Base-by-base conservation (phyloP, 2,113 vertebrate species). In the Channa argus region DNA sequence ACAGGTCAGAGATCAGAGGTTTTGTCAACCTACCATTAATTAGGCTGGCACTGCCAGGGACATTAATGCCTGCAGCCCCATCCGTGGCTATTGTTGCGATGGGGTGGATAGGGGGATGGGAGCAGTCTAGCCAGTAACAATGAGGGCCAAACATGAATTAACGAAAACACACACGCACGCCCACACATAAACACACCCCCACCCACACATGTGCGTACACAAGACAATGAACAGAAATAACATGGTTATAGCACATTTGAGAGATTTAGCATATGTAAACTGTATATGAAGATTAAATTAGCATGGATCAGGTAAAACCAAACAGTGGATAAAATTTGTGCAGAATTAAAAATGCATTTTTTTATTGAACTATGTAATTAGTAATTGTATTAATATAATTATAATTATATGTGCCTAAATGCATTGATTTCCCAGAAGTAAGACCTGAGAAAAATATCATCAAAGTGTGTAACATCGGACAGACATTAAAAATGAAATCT, bases 1-100 rank as follows among this genome's bases (percentile, higher is more conserved):
- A 87, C 43, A 80, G 72, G 71, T 89, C 77, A 79, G 88, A 88
- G 89, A 93, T 92, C 88, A 84, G 88, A 87, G 89, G 92, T 92
- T 86, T 85, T 88, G 79, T 95, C 95, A 94, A 99, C 98, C 91
- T 99, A 99, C 98, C 98, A 98, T 99, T 99, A 96, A 98, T 97
- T 95, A 99, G 96, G 96, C 94, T 96, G 96, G 96, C 92, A 95
- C 95, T 96, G 96, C 95, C 97, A 86, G 96, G 94, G 94, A 96
- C 94, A 93, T 96, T 97, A 95, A 95, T 94, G 92, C 95, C 95
- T 94, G 96, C 95, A 87, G 96, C 95, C 92, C 96, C 97, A 95
- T 98, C 97, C 93, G 97, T 96, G 88, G 96, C 96, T 92, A 95
- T 94, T 85, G 95, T 95, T 95, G 97, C 92, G 94, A 96, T 96